A percentile compares a stretch with the other conserved stretches of the same genome.
Conservation (phyloP, 2,888 invertebrate genomes). For the Sarcophaga variegata region DNA sequence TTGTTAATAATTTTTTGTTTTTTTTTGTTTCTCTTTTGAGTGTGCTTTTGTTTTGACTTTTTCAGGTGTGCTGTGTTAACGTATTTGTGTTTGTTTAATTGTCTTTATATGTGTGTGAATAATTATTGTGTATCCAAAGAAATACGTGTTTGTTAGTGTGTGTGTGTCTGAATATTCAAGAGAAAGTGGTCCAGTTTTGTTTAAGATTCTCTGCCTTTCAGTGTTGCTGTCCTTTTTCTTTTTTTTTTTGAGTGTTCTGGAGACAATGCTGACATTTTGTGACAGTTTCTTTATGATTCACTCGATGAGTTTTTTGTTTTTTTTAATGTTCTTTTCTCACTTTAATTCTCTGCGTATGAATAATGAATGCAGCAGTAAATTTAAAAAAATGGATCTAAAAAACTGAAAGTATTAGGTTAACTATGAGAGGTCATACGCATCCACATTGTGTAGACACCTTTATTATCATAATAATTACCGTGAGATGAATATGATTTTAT, state of each 20-base stretch:
- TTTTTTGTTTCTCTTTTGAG: background rate
- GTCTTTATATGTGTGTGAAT: background rate
- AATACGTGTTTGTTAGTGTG: background rate
- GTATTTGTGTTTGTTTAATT: background rate
- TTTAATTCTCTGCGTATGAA: no score
- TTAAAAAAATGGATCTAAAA: no score
- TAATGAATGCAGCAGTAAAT: no score
- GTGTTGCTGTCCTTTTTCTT: background rate
- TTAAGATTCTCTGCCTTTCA: background rate
- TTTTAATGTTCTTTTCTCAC: no score
- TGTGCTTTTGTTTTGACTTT: background rate
- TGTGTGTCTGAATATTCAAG: constrained; percentile 7
- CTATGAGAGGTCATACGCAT: no score
- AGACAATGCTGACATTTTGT: background rate
- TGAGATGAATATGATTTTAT: no score
- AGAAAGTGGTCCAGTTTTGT: constrained; percentile 39
- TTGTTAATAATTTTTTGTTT: background rate
- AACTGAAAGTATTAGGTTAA: no score
- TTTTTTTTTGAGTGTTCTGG: no score
- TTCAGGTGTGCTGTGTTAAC: constrained; percentile 9
- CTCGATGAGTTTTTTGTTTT: no score
- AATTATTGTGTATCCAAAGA: background rate
- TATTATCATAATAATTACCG: no score
- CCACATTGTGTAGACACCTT: no score
- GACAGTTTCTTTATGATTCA: background rate